These are phyloP conservation scores for Falco concolor DNA, from an alignment of 2,797 vertebrate species.

Conservation along the genomic window DNA sequence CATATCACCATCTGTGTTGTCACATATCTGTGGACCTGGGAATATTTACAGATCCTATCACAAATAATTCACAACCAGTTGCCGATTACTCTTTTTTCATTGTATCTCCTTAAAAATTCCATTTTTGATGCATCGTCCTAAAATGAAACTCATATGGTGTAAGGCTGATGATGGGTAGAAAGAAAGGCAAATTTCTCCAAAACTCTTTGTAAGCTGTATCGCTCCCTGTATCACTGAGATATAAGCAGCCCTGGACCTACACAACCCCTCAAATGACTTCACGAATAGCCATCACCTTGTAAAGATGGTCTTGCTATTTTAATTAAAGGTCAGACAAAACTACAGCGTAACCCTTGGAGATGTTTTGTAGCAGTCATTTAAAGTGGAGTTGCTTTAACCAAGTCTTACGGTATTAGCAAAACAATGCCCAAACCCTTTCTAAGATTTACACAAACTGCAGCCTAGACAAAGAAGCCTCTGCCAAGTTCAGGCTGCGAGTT, in stretches of 20 bases:
- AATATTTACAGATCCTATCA: background rate
- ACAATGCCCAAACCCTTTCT: background rate
- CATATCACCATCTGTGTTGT: background rate
- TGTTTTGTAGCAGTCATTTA: constrained; percentile 31
- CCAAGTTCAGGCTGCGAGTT: background rate
- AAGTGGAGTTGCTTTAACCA: background rate
- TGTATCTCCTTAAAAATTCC: background rate
- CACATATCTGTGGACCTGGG: background rate
- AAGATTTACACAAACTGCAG: background rate
- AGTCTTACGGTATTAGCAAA: background rate
- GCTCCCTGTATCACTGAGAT: background rate
- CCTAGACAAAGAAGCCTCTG: background rate
- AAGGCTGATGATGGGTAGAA: background rate
- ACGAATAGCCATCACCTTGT: background rate
- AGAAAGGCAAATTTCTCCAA: background rate
- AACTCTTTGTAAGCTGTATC: background rate
- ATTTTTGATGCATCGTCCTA: background rate
- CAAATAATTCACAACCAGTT: background rate
- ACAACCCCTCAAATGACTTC: background rate
- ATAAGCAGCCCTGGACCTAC: background rate
- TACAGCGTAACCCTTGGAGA: background rate
- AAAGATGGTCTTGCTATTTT: constrained; percentile 45
- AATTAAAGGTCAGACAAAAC: constrained; percentile 63
- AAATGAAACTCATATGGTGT: background rate
- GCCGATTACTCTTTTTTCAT: background rate